Evolutionary conservation across 2,113 vertebrate species (phyloP).

Genomic region (Protomyctophum bolini): DNA sequence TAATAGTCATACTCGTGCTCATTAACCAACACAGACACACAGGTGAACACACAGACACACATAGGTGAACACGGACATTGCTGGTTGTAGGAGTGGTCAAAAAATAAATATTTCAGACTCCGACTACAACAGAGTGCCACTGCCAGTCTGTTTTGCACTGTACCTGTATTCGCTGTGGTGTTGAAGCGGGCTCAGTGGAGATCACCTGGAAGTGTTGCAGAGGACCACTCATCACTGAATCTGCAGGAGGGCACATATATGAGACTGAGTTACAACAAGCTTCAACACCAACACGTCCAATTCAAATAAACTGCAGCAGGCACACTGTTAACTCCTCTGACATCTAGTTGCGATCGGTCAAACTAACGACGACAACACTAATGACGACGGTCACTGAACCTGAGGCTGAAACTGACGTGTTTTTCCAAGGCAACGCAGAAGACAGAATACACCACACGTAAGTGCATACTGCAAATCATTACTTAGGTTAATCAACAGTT

Average conservation of each 20-base stretch:
- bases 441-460: slow-evolving; percentile 60
- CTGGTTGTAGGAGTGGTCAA: no score
- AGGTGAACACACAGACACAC: no score
- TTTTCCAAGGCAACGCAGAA: slow-evolving; percentile 74
- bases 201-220: slow-evolving; percentile 93
- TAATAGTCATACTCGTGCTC: no score
- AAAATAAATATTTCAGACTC: no score
- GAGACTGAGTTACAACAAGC: slow-evolving; percentile 22
- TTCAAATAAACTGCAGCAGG: no score
- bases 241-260: slow-evolving; percentile 73
- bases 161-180: slow-evolving; percentile 94
- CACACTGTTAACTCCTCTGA: no score
- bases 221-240: slow-evolving; percentile 93
- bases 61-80: no score
- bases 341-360: no score
- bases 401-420: slow-evolving; percentile 74
- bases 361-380: no score
- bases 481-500: no score
- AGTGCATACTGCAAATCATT: neutral
- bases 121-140: neutral
- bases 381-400: slow-evolving; percentile 14
- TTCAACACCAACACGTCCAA: slow-evolving; percentile 20
- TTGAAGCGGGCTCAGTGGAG: slow-evolving; percentile 87
- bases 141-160: slow-evolving; percentile 48
- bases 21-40: no score